phyloP scores from a whole-genome alignment of 2,113 vertebrate species.

The Eupsittula cactorum region DNA sequence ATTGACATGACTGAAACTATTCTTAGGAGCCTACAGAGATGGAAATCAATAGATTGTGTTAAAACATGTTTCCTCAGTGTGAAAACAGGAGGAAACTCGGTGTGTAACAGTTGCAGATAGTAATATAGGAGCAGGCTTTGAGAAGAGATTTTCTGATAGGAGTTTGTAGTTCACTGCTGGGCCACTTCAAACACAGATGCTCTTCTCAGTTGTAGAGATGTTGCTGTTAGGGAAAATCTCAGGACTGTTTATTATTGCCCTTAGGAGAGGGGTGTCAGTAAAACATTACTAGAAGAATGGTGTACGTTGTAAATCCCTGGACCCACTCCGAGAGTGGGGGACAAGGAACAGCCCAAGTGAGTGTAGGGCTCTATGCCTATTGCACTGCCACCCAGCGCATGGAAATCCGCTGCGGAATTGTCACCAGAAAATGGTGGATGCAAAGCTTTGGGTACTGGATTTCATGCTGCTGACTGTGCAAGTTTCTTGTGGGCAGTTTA shows the following conservation, averaged over 20 bases:
- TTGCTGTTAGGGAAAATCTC: neutral
- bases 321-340: neutral
- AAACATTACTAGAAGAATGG: neutral
- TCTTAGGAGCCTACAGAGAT: neutral
- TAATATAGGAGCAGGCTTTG: neutral
- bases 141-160: neutral
- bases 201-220: neutral
- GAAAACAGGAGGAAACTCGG: neutral
- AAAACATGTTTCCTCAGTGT: neutral
- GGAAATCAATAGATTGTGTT: neutral
- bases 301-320: neutral
- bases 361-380: fast-evolving
- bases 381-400: neutral
- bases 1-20: neutral
- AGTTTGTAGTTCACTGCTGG: neutral
- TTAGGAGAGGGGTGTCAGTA: neutral
- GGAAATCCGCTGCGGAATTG: neutral
- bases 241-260: neutral
- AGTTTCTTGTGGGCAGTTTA: neutral
- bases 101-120: neutral
- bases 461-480: neutral
- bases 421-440: neutral
- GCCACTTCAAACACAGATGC: fast-evolving
- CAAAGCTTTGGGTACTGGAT: neutral
- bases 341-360: fast-evolving